These are phyloP conservation scores for Oryzias sinensis DNA, from an alignment of 2,797 vertebrate species.

Conservation along the genomic window DNA sequence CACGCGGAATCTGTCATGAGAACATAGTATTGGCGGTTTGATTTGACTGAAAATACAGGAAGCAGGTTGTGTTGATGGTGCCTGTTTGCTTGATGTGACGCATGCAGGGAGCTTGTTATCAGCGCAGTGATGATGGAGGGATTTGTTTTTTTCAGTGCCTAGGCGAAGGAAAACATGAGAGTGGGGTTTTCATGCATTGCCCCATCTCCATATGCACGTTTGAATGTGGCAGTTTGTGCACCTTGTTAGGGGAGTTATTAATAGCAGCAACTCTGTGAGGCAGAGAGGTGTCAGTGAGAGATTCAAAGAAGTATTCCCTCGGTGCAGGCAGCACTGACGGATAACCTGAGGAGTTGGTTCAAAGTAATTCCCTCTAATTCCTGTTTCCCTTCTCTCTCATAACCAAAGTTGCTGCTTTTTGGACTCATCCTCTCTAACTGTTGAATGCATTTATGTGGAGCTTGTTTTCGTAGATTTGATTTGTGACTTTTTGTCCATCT, in stretches of 20 bases:
- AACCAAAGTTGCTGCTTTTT: slow-evolving; percentile 39
- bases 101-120: slow-evolving; percentile 5
- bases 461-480: slow-evolving; percentile 14
- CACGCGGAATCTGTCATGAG: background rate
- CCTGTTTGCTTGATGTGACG: slow-evolving; percentile 15
- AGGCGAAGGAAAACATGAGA: slow-evolving; percentile 3
- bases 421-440: slow-evolving; percentile 25
- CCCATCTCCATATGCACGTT: slow-evolving; percentile 12
- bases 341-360: slow-evolving; percentile 60
- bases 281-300: slow-evolving; percentile 59
- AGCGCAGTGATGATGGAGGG: background rate
- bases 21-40: background rate
- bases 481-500: slow-evolving; percentile 22
- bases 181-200: slow-evolving; percentile 11
- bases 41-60: slow-evolving; percentile 13
- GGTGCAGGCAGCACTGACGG: slow-evolving; percentile 58
- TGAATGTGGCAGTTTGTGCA: slow-evolving; percentile 22
- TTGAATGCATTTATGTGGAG: slow-evolving; percentile 11
- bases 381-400: slow-evolving; percentile 3
- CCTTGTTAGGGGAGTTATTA: slow-evolving; percentile 62
- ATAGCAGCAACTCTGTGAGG: slow-evolving; percentile 59
- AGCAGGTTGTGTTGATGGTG: slow-evolving; percentile 15
- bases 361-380: slow-evolving; percentile 49
- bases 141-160: slow-evolving; percentile 9
- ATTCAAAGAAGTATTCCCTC: slow-evolving; percentile 67